Evolutionary conservation across 64 coral and sea anemone genomes (phyloP).

Genomic region (Cladopsammia gracilis): DNA sequence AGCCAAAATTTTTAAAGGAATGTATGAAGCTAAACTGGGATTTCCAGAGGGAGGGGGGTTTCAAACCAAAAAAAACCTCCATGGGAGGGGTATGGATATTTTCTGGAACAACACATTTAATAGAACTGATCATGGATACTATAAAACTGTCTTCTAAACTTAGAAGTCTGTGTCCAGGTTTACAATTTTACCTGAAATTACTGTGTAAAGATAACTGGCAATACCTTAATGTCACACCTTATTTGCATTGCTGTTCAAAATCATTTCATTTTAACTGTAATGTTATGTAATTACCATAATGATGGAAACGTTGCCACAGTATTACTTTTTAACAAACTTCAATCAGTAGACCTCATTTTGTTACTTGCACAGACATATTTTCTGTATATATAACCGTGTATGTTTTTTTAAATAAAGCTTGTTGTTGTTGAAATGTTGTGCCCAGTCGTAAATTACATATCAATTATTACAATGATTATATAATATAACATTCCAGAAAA

Average conservation of each 20-base stretch:
- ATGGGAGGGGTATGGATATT: too few species aligned
- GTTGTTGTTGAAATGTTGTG: conserved; percentile 5
- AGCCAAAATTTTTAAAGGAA: too few species aligned
- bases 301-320: neutral
- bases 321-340: neutral
- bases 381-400: neutral
- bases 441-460: neutral
- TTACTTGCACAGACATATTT: neutral
- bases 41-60: too few species aligned
- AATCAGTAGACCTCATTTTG: neutral
- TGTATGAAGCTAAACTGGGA: too few species aligned
- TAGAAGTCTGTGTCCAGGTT: too few species aligned
- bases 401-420: neutral
- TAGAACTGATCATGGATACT: too few species aligned
- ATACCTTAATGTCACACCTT: neutral
- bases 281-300: conserved; percentile 1
- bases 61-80: too few species aligned
- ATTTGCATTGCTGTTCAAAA: conserved; percentile 9
- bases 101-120: too few species aligned
- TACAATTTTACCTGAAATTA: too few species aligned
- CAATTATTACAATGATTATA: too few species aligned
- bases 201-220: too few species aligned
- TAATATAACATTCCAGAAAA: neutral
- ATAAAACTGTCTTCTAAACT: too few species aligned
- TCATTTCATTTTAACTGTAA: conserved; percentile 2